phyloP scores from a whole-genome alignment of 23 tunicate species.

The Corella eumyota region DNA sequence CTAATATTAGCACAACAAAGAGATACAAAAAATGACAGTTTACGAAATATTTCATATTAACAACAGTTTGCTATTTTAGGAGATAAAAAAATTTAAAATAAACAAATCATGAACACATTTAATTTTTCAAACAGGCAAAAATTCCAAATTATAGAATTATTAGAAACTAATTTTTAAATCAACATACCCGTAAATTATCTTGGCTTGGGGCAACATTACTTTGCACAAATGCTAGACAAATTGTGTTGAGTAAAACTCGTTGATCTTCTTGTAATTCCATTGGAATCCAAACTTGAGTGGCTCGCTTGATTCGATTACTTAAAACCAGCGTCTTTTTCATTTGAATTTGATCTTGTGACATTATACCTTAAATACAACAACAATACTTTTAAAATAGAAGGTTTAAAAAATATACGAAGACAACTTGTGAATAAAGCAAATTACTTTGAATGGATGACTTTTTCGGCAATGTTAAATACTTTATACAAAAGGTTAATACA shows the following conservation, averaged over 20 bases:
- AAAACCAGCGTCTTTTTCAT: constrained; percentile 60
- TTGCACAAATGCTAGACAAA: constrained; percentile 36
- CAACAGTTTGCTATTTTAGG: no score
- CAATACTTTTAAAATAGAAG: constrained; percentile 1
- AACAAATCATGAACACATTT: no score
- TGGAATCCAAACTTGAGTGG: constrained; percentile 53
- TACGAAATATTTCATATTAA: no score
- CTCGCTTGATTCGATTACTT: constrained; percentile 60
- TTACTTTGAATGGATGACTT: no score
- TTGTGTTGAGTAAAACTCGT: constrained; percentile 24
- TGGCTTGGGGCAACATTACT: constrained; percentile 58
- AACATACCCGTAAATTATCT: constrained; percentile 41
- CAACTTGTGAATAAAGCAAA: background rate
- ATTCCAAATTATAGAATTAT: no score
- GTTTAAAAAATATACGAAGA: background rate
- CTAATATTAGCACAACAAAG: no score
- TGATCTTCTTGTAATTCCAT: constrained; percentile 27
- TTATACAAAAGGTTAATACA: no score
- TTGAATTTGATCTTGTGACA: constrained; percentile 70
- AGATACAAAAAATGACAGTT: no score
- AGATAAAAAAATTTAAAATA: no score
- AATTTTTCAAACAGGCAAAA: no score
- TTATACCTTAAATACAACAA: constrained; percentile 51
- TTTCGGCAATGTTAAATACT: no score
- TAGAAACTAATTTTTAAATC: no score